Evolutionary conservation across 2,797 vertebrate species (phyloP).

Genomic region (Champsocephalus gunnari): DNA sequence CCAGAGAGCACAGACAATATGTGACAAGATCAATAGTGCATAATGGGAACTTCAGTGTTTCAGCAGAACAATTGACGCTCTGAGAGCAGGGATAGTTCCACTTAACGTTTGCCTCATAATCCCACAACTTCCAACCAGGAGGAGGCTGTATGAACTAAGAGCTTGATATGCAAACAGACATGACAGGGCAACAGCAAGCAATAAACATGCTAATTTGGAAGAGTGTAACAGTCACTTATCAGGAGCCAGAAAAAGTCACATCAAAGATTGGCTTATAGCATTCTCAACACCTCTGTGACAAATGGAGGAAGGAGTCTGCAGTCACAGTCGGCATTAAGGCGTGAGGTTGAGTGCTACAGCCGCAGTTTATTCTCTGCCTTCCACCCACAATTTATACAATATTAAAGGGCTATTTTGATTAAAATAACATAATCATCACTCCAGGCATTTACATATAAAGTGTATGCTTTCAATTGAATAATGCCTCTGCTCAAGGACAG

Average conservation of each 20-base stretch:
- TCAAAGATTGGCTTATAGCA: slow-evolving; percentile 63
- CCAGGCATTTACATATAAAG: slow-evolving; percentile 81
- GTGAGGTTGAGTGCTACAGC: slow-evolving; percentile 38
- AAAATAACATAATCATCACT: slow-evolving; percentile 79
- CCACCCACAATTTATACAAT: slow-evolving; percentile 76
- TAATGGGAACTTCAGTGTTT: slow-evolving; percentile 60
- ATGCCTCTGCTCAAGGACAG: slow-evolving; percentile 71
- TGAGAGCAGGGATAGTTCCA: slow-evolving; percentile 53
- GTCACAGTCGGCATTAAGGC: slow-evolving; percentile 33
- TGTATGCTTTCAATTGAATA: slow-evolving; percentile 73
- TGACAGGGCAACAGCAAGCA: slow-evolving; percentile 79
- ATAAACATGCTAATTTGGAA: slow-evolving; percentile 87
- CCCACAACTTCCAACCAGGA: slow-evolving; percentile 69
- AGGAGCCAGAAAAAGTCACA: slow-evolving; percentile 59
- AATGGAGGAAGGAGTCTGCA: slow-evolving; percentile 53
- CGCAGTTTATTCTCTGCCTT: slow-evolving; percentile 61
- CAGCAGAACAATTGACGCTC: slow-evolving; percentile 50
- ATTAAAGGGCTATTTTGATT: slow-evolving; percentile 80
- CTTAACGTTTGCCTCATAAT: slow-evolving; percentile 71
- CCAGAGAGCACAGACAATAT: slow-evolving; percentile 18
- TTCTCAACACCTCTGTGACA: slow-evolving; percentile 61
- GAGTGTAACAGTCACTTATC: slow-evolving; percentile 80
- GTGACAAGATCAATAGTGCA: slow-evolving; percentile 57
- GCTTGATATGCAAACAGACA: slow-evolving; percentile 84
- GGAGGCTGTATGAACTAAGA: slow-evolving; percentile 58